Conservation (phyloP, 2,888 invertebrate genomes). For the Aphidoletes aphidimyza region DNA sequence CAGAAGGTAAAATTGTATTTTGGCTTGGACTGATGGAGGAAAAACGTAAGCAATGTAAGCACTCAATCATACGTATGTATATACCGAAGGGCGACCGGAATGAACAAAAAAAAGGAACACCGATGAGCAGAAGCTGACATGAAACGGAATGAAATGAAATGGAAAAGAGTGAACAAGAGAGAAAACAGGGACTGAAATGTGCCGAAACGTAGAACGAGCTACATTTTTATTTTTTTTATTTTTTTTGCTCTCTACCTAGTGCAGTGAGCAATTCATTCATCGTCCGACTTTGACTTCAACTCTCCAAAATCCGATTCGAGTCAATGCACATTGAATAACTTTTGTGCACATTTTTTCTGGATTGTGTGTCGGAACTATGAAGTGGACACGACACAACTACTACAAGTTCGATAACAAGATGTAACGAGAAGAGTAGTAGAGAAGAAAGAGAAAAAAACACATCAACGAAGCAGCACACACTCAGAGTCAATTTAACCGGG, state of each 20-base stretch:
- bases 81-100: not conserved
- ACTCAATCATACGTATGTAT: not conserved
- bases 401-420: not conserved
- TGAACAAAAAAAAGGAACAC: not conserved
- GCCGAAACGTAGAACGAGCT: not conserved
- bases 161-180: too few relatives aligned
- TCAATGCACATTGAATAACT: not conserved
- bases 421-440: not conserved
- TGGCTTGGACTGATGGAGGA: not conserved
- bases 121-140: not conserved
- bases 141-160: not conserved
- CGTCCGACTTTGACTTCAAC: too few relatives aligned
- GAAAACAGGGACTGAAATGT: too few relatives aligned
- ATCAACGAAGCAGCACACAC: not conserved
- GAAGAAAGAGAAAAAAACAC: not conserved
- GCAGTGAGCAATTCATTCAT: too few relatives aligned
- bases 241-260: too few relatives aligned
- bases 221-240: not conserved
- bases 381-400: not conserved
- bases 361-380: not conserved
- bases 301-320: not conserved
- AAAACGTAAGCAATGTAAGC: not conserved
- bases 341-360: not conserved
- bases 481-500: not conserved
- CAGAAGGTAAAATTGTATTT: not conserved